A percentile compares a stretch with the other conserved stretches of the same genome.
Conservation (phyloP, 2,113 vertebrate species). For the Naja naja region DNA sequence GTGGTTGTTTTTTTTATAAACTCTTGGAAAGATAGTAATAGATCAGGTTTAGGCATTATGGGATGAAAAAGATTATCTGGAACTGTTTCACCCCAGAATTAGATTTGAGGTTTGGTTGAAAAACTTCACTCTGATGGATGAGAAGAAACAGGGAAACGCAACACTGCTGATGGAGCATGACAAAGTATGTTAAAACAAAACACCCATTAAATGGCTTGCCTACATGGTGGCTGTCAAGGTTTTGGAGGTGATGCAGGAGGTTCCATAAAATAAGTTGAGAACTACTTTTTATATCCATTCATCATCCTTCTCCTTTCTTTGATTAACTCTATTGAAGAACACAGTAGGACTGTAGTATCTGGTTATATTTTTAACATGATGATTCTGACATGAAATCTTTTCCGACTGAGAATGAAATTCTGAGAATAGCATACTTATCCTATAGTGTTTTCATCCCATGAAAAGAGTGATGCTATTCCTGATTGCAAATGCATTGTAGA, state of each 20-base stretch:
- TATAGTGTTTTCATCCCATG: background rate
- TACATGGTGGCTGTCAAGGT: background rate
- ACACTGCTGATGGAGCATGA: background rate
- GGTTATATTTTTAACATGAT: background rate
- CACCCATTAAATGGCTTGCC: background rate
- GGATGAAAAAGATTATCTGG: background rate
- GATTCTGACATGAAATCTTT: background rate
- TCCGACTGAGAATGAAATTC: background rate
- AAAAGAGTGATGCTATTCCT: background rate
- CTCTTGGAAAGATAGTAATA: background rate
- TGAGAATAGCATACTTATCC: slow-evolving; percentile 8
- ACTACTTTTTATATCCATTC: background rate
- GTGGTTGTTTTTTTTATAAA: background rate
- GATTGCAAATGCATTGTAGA: background rate
- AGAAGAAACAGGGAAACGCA: background rate
- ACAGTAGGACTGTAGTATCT: background rate
- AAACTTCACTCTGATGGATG: background rate
- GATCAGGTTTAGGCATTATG: background rate
- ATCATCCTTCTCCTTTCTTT: background rate
- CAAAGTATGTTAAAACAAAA: background rate
- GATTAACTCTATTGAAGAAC: background rate
- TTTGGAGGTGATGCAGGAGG: background rate
- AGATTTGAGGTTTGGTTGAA: background rate
- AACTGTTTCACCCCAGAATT: background rate
- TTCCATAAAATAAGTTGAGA: background rate